Percentiles rank a stretch among this genome's conserved stretches.
phyloP scores from a whole-genome alignment of 2,113 vertebrate species.

The Strix uralensis region DNA sequence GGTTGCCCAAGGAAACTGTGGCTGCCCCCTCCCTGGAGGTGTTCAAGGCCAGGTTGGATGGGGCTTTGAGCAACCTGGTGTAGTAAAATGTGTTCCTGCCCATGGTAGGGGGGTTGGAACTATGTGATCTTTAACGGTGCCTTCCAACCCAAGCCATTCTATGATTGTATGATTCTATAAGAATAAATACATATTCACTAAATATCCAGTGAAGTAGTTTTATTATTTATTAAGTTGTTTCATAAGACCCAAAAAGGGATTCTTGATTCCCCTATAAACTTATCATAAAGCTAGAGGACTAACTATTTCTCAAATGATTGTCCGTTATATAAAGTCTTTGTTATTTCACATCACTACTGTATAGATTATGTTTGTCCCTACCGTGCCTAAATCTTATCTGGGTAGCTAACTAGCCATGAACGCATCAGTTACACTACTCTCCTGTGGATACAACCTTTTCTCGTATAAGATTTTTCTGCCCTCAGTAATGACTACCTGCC shows the following conservation, averaged over 20 bases:
- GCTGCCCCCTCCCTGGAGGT: neutral
- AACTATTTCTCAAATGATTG: neutral
- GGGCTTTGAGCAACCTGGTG: neutral
- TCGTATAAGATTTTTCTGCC: neutral
- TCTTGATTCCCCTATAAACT: neutral
- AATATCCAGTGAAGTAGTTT: neutral
- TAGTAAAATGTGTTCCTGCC: neutral
- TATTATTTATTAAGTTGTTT: neutral
- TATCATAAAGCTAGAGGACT: neutral
- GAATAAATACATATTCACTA: neutral
- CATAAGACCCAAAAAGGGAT: neutral
- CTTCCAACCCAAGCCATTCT: neutral
- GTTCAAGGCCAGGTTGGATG: neutral
- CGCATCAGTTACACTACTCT: neutral
- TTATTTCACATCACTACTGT: neutral
- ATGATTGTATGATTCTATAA: neutral
- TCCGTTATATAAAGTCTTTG: neutral
- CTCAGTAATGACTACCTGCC: neutral
- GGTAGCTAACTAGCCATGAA: neutral
- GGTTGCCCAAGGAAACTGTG: accelerated
- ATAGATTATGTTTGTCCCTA: neutral
- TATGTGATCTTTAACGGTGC: neutral
- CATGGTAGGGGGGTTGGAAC: neutral
- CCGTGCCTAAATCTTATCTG: neutral
- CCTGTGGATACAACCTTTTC: neutral